Conservation (phyloP, 2,888 invertebrate genomes). For the Apamea monoglypha region DNA sequence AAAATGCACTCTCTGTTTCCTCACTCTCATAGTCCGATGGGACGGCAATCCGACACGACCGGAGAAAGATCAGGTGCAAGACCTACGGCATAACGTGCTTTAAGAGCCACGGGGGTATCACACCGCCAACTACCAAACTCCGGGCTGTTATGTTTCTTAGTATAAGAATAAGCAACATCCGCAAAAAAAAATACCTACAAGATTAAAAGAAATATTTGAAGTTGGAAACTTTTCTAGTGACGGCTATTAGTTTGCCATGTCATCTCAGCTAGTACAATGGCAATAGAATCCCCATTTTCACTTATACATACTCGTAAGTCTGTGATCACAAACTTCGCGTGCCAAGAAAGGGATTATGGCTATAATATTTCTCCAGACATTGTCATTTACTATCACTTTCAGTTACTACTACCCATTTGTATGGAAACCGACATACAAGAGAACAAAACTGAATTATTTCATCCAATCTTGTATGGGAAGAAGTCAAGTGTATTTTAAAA, state of each 20-base stretch:
- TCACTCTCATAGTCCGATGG: too few relatives aligned
- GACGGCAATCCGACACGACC: too few relatives aligned
- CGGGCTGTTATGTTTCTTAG: too few relatives aligned
- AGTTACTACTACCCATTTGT: not conserved
- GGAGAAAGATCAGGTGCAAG: too few relatives aligned
- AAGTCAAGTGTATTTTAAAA: not conserved
- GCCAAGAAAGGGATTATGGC: slow-evolving; percentile 9
- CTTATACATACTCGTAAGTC: not conserved
- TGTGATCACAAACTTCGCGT: not conserved
- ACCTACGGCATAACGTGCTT: too few relatives aligned
- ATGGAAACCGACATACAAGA: not conserved
- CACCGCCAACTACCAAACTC: too few relatives aligned
- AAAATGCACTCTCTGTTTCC: too few relatives aligned
- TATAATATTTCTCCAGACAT: not conserved
- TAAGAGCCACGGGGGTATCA: too few relatives aligned
- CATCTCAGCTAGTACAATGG: not conserved
- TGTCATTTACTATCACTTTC: not conserved
- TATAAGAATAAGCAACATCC: too few relatives aligned
- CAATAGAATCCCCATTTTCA: not conserved
- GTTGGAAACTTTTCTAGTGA: not conserved
- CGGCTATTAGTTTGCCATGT: not conserved
- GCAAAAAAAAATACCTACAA: not conserved
- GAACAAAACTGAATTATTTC: not conserved
- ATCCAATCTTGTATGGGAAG: not conserved
- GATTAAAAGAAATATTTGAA: too few relatives aligned